Percentiles rank a stretch among this genome's conserved stretches.
Evolutionary conservation across 2,888 invertebrate genomes (phyloP).

Genomic region (Rotaria sp.): DNA sequence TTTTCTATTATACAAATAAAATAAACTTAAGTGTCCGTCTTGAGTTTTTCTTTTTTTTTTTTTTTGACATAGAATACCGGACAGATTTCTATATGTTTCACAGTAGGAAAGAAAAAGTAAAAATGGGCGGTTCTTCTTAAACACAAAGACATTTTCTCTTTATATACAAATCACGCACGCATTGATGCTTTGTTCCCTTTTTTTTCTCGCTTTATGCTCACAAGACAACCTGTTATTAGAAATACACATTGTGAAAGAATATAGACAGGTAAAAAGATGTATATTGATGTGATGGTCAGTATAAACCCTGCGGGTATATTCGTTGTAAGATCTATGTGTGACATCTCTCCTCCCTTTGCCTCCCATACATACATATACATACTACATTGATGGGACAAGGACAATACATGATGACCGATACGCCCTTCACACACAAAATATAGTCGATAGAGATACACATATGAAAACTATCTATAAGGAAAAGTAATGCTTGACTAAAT

Average conservation of each 20-base stretch:
- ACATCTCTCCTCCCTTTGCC: slow-evolving; percentile 18
- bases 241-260: slow-evolving; percentile 16
- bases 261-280: slow-evolving; percentile 15
- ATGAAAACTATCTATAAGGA: neutral
- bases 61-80: neutral
- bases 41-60: neutral
- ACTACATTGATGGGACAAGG: slow-evolving; percentile 13
- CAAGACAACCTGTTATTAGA: slow-evolving; percentile 19
- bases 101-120: neutral
- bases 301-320: slow-evolving; percentile 8
- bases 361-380: slow-evolving; percentile 12
- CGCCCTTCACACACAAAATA: slow-evolving; percentile 9
- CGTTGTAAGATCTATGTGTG: slow-evolving; percentile 22
- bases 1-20: too few species aligned
- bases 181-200: slow-evolving; percentile 19
- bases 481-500: slow-evolving; percentile 11
- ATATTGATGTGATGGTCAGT: slow-evolving; percentile 22
- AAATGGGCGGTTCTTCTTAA: neutral
- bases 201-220: neutral
- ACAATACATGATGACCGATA: slow-evolving; percentile 19
- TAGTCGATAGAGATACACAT: neutral
- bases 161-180: neutral
- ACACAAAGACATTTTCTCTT: slow-evolving; percentile 3
- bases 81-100: neutral
- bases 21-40: too few species aligned